A percentile compares a stretch with the other conserved stretches of the same genome.
phyloP scores from a whole-genome alignment of 2,888 invertebrate genomes.

The Nephrotoma guestfalica region DNA sequence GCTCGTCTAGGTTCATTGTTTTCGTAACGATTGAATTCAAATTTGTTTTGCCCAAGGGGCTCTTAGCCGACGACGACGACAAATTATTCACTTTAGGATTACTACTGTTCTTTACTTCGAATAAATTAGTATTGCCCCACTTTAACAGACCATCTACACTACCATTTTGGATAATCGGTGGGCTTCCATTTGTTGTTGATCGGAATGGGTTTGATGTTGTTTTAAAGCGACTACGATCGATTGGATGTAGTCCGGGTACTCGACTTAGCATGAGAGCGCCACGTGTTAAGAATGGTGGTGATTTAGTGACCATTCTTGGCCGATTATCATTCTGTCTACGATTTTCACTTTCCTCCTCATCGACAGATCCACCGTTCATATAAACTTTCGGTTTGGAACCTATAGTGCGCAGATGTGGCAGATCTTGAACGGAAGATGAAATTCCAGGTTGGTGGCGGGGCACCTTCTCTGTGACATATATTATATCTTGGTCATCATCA shows the following conservation, averaged over 20 bases:
- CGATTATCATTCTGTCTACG: not conserved
- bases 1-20: constrained; percentile 42
- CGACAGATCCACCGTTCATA: not conserved
- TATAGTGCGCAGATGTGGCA: not conserved
- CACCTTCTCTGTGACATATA: not conserved
- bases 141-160: not conserved
- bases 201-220: not conserved
- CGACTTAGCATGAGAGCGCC: not conserved
- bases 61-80: constrained; percentile 7
- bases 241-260: not conserved
- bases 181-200: not conserved
- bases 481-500: constrained; percentile 19
- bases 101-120: constrained; percentile 6
- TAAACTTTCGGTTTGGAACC: not conserved
- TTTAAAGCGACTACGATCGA: not conserved
- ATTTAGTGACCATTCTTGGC: not conserved
- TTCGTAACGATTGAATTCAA: constrained; percentile 30
- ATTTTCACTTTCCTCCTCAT: not conserved
- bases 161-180: not conserved
- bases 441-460: not conserved
- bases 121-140: not conserved
- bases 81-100: constrained; percentile 5
- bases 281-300: not conserved
- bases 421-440: not conserved
- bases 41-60: constrained; percentile 8